These are phyloP conservation scores for Epinephelus moara DNA, from an alignment of 2,113 vertebrate genomes.

Conservation along the genomic window DNA sequence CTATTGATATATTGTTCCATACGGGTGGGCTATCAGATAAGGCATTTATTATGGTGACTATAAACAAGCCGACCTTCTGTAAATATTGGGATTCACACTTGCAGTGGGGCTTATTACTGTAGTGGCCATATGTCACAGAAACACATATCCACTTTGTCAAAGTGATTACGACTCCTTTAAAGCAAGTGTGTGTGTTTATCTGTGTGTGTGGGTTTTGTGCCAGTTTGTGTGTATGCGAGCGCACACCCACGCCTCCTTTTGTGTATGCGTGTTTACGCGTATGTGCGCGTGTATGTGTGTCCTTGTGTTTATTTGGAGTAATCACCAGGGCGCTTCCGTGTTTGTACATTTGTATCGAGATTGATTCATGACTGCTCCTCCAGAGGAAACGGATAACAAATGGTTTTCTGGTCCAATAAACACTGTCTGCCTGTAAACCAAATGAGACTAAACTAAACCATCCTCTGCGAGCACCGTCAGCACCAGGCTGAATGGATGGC, in stretches of 20 bases:
- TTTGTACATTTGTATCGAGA: conserved; percentile 75
- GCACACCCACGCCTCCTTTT: neutral
- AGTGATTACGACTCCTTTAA: neutral
- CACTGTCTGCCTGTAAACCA: conserved; percentile 66
- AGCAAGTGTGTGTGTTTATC: neutral
- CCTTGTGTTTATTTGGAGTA: conserved; percentile 80
- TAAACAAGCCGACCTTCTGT: conserved; percentile 37
- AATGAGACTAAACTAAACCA: conserved; percentile 72
- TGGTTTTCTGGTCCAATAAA: conserved; percentile 79
- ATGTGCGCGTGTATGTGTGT: neutral
- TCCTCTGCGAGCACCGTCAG: conserved; percentile 33
- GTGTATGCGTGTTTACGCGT: conserved; percentile 18
- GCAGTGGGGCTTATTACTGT: conserved; percentile 19
- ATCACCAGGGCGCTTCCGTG: conserved; percentile 76
- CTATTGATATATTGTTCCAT: neutral
- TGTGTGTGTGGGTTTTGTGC: conserved; percentile 15
- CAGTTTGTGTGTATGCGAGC: conserved; percentile 3
- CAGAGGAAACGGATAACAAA: conserved; percentile 79
- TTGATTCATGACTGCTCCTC: conserved; percentile 75
- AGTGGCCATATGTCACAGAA: neutral
- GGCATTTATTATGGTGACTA: conserved; percentile 18
- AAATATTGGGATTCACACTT: conserved; percentile 48
- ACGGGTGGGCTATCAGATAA: conserved; percentile 25
- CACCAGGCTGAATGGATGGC: conserved; percentile 33
- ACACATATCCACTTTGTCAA: conserved; percentile 24